phyloP scores from a whole-genome alignment of 92 coral and sea anemone genomes.

The Parazoanthus darwini region DNA sequence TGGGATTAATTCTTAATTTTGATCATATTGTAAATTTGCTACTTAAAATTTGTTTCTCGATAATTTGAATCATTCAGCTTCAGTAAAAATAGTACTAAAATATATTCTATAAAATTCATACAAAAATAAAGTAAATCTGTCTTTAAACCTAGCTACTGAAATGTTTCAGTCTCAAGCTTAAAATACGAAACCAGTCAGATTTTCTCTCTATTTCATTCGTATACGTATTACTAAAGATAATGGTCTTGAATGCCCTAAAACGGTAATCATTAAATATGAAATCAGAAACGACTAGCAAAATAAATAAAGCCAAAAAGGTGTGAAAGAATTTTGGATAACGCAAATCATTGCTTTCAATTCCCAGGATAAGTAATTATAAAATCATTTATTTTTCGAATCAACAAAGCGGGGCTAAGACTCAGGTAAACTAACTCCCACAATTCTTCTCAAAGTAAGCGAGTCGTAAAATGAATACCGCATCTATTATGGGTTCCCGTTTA shows the following conservation, averaged over 20 bases:
- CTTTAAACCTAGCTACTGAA: neutral
- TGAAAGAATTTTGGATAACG: neutral
- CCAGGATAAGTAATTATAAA: neutral
- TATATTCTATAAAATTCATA: neutral
- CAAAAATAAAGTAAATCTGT: neutral
- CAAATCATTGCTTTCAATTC: neutral
- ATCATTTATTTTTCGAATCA: neutral
- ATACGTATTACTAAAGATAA: slow-evolving; percentile 17
- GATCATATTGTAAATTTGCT: slow-evolving; percentile 34
- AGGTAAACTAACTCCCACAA: slow-evolving; percentile 11
- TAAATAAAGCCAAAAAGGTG: neutral
- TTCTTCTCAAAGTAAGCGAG: neutral
- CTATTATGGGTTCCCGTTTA: slow-evolving; percentile 45
- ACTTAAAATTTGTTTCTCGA: neutral
- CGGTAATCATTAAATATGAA: slow-evolving; percentile 18
- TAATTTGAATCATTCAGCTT: slow-evolving; percentile 1
- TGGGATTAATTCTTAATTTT: neutral
- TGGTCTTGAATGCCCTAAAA: slow-evolving; percentile 40
- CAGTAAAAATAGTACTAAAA: neutral
- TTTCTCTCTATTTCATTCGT: neutral
- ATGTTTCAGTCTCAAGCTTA: neutral
- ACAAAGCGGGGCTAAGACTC: slow-evolving; percentile 16
- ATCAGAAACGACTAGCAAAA: neutral
- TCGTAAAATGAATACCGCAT: neutral
- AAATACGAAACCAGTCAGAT: neutral